Conservation (phyloP, 2,797 vertebrate species). For the Oryzias sinensis region DNA sequence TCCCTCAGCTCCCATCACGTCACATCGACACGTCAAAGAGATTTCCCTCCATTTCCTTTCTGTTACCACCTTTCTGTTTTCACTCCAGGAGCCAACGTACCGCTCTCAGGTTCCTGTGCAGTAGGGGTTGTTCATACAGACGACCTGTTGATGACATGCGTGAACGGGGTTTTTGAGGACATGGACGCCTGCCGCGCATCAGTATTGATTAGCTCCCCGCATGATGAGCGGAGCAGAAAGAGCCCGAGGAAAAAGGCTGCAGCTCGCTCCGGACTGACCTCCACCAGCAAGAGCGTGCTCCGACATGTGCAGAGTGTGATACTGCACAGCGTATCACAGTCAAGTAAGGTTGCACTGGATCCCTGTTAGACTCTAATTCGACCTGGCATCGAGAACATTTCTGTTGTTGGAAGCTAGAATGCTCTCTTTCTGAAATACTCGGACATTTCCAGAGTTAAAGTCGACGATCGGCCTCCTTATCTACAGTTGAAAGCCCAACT, state of each 20-base stretch:
- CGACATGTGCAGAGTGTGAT: constrained; percentile 18
- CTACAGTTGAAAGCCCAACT: constrained; percentile 36
- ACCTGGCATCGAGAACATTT: not conserved
- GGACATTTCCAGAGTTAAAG: not conserved
- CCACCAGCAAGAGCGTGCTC: not conserved
- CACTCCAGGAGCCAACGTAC: not conserved
- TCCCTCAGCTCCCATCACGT: not conserved
- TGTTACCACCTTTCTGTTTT: not conserved
- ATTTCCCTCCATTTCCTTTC: not conserved
- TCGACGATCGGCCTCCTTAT: constrained; percentile 25
- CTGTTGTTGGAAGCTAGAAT: not conserved
- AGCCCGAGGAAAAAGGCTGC: constrained; percentile 48
- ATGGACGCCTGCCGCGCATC: constrained; percentile 23
- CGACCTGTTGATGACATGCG: not conserved
- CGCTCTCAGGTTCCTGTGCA: not conserved
- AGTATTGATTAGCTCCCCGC: constrained; percentile 54
- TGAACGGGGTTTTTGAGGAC: constrained; percentile 25
- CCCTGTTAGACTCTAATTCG: too few species aligned
- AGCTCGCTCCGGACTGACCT: constrained; percentile 20
- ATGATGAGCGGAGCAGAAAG: constrained; percentile 34
- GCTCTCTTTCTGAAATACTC: not conserved
- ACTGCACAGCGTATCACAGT: not conserved
- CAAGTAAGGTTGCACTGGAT: too few species aligned
- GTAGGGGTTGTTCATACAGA: not conserved
- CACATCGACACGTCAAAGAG: constrained; percentile 8